These are phyloP conservation scores for Onychomys torridus DNA, from an alignment of 2,797 vertebrate species.

Conservation along the genomic window DNA sequence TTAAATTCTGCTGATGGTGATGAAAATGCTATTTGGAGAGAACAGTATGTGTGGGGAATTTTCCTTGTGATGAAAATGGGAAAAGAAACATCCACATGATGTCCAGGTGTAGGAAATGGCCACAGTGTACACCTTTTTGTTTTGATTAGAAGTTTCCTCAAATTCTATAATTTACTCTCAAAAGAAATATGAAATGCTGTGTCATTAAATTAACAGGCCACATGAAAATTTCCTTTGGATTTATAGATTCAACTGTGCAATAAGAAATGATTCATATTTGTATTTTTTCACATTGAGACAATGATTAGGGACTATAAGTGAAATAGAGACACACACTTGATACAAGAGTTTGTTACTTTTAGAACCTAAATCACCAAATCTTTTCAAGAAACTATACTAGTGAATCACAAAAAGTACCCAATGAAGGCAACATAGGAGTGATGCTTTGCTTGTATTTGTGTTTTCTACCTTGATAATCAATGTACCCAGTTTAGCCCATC, in stretches of 20 bases:
- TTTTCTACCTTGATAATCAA: background rate
- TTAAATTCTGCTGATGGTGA: background rate
- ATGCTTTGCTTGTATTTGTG: fast-evolving
- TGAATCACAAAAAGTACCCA: background rate
- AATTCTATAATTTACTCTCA: background rate
- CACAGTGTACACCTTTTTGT: background rate
- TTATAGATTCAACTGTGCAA: background rate
- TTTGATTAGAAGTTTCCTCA: background rate
- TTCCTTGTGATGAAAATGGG: constrained; percentile 28
- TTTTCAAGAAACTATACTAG: background rate
- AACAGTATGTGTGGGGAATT: background rate
- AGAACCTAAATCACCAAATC: background rate
- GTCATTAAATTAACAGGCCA: background rate
- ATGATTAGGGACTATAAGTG: background rate
- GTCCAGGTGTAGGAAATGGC: background rate
- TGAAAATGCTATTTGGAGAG: background rate
- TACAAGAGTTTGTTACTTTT: background rate
- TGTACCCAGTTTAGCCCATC: background rate
- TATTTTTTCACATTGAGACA: background rate
- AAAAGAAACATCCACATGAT: background rate
- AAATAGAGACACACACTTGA: background rate
- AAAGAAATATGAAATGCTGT: background rate
- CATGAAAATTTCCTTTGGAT: background rate
- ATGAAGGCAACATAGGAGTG: too few relatives aligned
- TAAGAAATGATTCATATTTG: background rate